phyloP scores from a whole-genome alignment of 2,113 vertebrate species.

The Hymenochirus boettgeri region DNA sequence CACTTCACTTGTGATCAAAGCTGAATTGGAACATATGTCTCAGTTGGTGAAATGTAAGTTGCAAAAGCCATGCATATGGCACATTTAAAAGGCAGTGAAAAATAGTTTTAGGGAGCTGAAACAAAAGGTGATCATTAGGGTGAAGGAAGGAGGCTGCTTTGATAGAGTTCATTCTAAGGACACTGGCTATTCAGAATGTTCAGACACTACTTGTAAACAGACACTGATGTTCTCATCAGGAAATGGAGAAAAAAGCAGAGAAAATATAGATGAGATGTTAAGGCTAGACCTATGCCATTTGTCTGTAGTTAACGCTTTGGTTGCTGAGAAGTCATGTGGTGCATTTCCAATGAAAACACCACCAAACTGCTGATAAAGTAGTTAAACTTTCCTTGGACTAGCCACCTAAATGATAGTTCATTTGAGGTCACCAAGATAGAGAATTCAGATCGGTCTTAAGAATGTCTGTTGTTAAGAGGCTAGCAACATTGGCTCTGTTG shows the following conservation, averaged over 20 bases:
- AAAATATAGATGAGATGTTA: slow-evolving; percentile 25
- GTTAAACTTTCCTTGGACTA: background rate
- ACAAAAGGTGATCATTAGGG: slow-evolving; percentile 42
- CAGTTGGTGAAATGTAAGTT: slow-evolving; percentile 38
- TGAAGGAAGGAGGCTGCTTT: slow-evolving; percentile 42
- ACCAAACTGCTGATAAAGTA: background rate
- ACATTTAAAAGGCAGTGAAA: slow-evolving; percentile 42
- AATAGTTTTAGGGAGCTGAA: slow-evolving; percentile 42
- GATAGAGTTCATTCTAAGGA: slow-evolving; percentile 42
- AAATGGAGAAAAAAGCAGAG: slow-evolving; percentile 26
- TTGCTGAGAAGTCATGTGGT: background rate
- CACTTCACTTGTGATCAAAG: slow-evolving; percentile 42
- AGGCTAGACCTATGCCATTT: slow-evolving; percentile 19
- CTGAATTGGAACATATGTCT: slow-evolving; percentile 40
- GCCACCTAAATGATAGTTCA: background rate
- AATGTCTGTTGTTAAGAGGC: too few species aligned
- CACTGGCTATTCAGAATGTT: slow-evolving; percentile 41
- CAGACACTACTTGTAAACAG: slow-evolving; percentile 43
- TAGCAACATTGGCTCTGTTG: too few species aligned
- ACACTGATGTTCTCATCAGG: slow-evolving; percentile 41
- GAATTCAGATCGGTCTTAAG: too few species aligned
- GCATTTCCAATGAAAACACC: too few species aligned
- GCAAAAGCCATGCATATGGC: slow-evolving; percentile 38
- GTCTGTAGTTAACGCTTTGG: slow-evolving; percentile 5
- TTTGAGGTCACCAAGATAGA: background rate